These are phyloP conservation scores for Sciurus niger DNA, from an alignment of 2,113 vertebrate species.

Conservation along the genomic window DNA sequence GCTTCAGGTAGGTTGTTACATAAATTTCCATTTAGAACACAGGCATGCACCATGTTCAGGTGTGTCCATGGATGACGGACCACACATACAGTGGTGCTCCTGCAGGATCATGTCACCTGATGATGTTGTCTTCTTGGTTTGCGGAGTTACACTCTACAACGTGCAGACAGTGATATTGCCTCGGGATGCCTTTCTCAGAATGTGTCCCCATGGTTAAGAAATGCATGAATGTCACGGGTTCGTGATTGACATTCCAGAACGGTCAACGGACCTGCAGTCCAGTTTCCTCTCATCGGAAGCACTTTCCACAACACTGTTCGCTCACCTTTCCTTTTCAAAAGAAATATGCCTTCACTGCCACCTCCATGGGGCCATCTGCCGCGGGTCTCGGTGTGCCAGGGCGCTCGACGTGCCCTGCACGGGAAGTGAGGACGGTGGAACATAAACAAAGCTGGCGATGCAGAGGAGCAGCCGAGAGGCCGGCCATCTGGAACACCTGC, in stretches of 20 bases:
- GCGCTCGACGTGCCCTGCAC: rapidly evolving
- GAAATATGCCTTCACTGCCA: not conserved
- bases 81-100: not conserved
- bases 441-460: not conserved
- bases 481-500: constrained; percentile 68
- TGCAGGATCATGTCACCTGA: not conserved
- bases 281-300: not conserved
- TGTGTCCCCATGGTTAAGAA: not conserved
- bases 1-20: not conserved
- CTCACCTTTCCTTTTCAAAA: not conserved
- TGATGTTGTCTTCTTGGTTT: not conserved
- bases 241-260: not conserved
- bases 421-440: not conserved
- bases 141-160: not conserved
- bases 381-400: not conserved
- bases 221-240: not conserved
- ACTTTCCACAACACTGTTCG: not conserved
- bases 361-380: not conserved
- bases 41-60: not conserved
- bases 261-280: not conserved
- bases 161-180: not conserved
- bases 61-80: not conserved
- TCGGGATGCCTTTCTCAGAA: not conserved
- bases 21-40: not conserved
- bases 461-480: not conserved